Evolutionary conservation across 2,888 invertebrate species (phyloP), one percentile per base, ranked within the genome.

Genomic region (Megastigmus dorsalis): DNA sequence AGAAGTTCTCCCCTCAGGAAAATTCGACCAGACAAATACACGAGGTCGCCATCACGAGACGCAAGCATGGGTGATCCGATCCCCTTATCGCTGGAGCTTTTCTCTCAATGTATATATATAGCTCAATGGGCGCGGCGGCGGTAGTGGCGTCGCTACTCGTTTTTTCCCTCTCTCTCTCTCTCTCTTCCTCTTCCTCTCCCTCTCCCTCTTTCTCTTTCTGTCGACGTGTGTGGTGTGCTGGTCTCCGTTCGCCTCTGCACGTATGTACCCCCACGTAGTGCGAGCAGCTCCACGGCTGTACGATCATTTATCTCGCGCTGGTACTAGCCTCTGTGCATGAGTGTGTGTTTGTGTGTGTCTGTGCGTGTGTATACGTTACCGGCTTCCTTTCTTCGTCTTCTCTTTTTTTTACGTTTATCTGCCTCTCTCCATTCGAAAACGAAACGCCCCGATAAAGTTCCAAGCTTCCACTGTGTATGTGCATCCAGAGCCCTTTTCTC

Each of bases 11-110:
- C 62, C 18, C 57, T 41, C 23, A 15, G 30, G 15, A 50, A n/a
- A 63, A 63, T 33, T 63, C 63, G 63, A 63, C 50, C 18, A 13
- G n/a, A n/a, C n/a, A n/a, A n/a, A n/a, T n/a, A n/a, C n/a, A n/a
- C n/a, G n/a, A n/a, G n/a, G n/a, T n/a, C n/a, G n/a, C n/a, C n/a
- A n/a, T n/a, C n/a, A n/a, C n/a, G n/a, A n/a, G n/a, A n/a, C n/a
- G 33, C 63, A 63, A 63, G 50, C 63, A 36, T 0, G 6, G 26
- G 5, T 26, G 57, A 13, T 1, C 33, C 1, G 3, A 33, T 20
- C 13, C n/a, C 20, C 36, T 55, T 26, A 55, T n/a, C 45, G 2
- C 26, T 18, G 13, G 20, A 3, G 2, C 48, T 3, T 50, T 26
- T 1, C 26, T 50, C 23, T n/a, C n/a, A n/a, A n/a, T 10, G 38